phyloP scores from a whole-genome alignment of 2,888 invertebrate species.

The Pollenia amentaria region DNA sequence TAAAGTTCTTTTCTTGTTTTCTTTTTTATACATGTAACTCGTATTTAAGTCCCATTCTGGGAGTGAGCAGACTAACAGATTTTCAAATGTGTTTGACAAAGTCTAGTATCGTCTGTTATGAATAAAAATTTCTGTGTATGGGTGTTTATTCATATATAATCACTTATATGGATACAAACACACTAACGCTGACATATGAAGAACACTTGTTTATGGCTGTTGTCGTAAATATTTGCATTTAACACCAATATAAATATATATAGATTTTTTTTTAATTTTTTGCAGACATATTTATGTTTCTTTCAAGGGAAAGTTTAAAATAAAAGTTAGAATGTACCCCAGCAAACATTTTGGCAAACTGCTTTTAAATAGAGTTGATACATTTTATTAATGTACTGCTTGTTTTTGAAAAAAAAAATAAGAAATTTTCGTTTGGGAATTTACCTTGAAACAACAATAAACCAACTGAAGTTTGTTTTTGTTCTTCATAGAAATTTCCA shows the following conservation, averaged over 20 bases:
- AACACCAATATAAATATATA: slow-evolving; percentile 72
- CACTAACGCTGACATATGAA: background rate
- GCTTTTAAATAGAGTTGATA: no score
- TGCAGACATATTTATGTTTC: slow-evolving; percentile 29
- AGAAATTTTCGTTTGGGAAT: no score
- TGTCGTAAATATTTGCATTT: slow-evolving; percentile 82
- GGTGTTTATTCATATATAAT: slow-evolving; percentile 35
- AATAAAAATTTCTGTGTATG: background rate
- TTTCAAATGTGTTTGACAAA: slow-evolving; percentile 49
- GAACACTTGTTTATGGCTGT: slow-evolving; percentile 80
- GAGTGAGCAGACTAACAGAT: slow-evolving; percentile 40
- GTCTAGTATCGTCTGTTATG: slow-evolving; percentile 34
- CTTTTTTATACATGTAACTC: slow-evolving; percentile 12
- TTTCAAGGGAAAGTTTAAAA: slow-evolving; percentile 37
- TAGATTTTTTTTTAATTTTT: slow-evolving; percentile 34
- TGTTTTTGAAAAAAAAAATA: no score
- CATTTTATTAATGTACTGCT: no score
- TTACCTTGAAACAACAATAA: no score
- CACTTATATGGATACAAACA: slow-evolving; percentile 24
- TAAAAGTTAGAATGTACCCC: background rate
- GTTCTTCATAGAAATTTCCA: no score
- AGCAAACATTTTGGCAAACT: slow-evolving; percentile 1
- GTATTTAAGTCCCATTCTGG: background rate
- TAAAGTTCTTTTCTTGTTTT: slow-evolving; percentile 14
- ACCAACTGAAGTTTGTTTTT: no score